Evolutionary conservation across 2,113 vertebrate genomes (phyloP).

Genomic region (Fregetta grallaria): DNA sequence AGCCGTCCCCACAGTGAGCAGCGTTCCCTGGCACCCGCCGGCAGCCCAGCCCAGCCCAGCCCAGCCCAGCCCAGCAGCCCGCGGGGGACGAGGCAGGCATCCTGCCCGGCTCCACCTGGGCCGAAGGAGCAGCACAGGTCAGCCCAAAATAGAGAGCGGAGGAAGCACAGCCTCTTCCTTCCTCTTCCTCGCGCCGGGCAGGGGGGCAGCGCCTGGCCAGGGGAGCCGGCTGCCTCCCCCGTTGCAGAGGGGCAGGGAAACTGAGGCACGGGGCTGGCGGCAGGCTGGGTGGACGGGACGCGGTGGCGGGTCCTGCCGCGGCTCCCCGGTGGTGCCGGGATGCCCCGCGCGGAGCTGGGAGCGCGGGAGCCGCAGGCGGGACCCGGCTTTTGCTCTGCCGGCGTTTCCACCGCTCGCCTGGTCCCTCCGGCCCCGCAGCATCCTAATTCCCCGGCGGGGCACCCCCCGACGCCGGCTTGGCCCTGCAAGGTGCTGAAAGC

Average conservation of each 20-base stretch:
- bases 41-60: neutral
- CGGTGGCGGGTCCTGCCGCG: too few species aligned
- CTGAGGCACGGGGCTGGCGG: neutral
- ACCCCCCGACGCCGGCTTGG: accelerated
- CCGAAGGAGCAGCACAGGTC: neutral
- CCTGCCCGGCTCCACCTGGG: neutral
- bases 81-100: too few species aligned
- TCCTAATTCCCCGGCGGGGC: neutral
- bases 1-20: neutral
- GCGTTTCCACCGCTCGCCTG: accelerated
- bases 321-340: too few species aligned
- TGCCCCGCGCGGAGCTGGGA: neutral
- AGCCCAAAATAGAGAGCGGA: neutral
- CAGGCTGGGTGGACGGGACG: too few species aligned
- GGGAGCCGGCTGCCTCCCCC: neutral
- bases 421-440: neutral
- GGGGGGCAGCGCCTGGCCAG: too few species aligned
- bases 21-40: neutral
- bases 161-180: neutral
- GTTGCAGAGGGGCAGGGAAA: neutral
- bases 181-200: neutral
- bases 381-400: neutral
- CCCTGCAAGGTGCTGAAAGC: neutral
- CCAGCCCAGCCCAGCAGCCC: neutral
- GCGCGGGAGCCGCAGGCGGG: accelerated